Conservation (phyloP, 2,113 vertebrate genomes). For the Amphiprion ocellaris region DNA sequence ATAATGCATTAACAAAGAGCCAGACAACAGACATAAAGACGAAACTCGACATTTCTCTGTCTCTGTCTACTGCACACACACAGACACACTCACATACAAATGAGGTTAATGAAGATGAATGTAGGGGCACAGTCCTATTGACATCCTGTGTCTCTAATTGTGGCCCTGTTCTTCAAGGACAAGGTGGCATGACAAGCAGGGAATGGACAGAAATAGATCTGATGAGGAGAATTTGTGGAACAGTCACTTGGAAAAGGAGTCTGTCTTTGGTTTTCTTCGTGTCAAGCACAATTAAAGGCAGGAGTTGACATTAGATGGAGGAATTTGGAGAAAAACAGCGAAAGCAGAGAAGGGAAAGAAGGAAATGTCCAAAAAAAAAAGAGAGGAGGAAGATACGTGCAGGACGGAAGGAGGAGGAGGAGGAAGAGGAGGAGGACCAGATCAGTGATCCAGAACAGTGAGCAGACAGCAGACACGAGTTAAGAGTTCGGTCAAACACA, state of each 20-base stretch:
- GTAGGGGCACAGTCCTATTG: slow-evolving; percentile 75
- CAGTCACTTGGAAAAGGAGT: slow-evolving; percentile 19
- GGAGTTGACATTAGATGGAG: slow-evolving; percentile 22
- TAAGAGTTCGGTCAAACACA: slow-evolving; percentile 74
- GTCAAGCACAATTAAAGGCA: slow-evolving; percentile 54
- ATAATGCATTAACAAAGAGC: slow-evolving; percentile 7
- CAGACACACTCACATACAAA: slow-evolving; percentile 56
- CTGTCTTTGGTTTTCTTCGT: slow-evolving; percentile 40
- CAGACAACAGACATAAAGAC: slow-evolving; percentile 34
- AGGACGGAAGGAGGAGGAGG: slow-evolving; percentile 4
- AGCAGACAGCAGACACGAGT: slow-evolving; percentile 80
- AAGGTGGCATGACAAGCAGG: slow-evolving; percentile 60
- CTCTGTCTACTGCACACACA: slow-evolving; percentile 6
- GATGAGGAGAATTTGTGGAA: slow-evolving; percentile 52
- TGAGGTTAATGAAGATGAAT: slow-evolving; percentile 83
- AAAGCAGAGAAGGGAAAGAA: slow-evolving; percentile 7
- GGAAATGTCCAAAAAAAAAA: slow-evolving; percentile 28
- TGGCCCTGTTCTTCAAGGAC: slow-evolving; percentile 79
- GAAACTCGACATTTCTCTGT: slow-evolving; percentile 20
- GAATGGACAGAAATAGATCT: slow-evolving; percentile 69
- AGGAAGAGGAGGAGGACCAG: slow-evolving; percentile 50
- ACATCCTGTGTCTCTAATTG: slow-evolving; percentile 77
- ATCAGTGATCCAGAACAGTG: slow-evolving; percentile 81
- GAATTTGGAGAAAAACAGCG: not conserved
- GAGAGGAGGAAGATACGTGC: slow-evolving; percentile 23